These are phyloP conservation scores for Dromaius novaehollandiae DNA, from an alignment of 2,113 vertebrate species.

Conservation along the genomic window DNA sequence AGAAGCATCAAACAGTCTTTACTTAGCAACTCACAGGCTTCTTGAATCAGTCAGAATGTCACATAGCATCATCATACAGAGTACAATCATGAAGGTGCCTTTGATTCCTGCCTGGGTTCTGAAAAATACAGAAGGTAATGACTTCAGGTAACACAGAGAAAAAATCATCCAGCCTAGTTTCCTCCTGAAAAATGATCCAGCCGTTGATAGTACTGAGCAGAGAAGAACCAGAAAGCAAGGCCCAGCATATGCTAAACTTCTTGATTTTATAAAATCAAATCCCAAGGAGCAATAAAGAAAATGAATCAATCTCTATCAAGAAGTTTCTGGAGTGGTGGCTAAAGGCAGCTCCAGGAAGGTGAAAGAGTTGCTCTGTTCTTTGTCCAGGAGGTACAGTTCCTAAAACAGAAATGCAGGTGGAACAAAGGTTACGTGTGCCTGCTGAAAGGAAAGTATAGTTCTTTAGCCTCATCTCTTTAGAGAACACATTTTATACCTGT, in stretches of 20 bases:
- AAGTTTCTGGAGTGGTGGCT: background rate
- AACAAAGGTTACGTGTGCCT: background rate
- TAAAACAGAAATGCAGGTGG: background rate
- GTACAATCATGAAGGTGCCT: conserved; percentile 80
- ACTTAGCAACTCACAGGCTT: conserved; percentile 77
- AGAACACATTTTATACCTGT: background rate
- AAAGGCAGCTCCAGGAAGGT: background rate
- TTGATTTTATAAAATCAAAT: background rate
- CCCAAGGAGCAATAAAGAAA: background rate
- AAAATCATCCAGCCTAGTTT: background rate
- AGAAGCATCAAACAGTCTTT: background rate
- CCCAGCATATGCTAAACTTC: background rate
- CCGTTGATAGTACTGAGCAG: background rate
- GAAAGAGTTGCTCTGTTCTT: background rate
- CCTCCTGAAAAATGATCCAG: background rate
- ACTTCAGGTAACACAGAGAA: background rate
- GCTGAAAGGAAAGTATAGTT: background rate
- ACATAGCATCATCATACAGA: conserved; percentile 75
- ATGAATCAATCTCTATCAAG: background rate
- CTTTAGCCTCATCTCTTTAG: background rate
- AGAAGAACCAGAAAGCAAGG: background rate
- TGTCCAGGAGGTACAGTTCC: background rate
- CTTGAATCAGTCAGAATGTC: conserved; percentile 76
- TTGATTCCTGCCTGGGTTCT: conserved; percentile 72
- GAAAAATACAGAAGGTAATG: background rate